phyloP scores from a whole-genome alignment of 2,888 invertebrate genomes.

The Brenthis ino region DNA sequence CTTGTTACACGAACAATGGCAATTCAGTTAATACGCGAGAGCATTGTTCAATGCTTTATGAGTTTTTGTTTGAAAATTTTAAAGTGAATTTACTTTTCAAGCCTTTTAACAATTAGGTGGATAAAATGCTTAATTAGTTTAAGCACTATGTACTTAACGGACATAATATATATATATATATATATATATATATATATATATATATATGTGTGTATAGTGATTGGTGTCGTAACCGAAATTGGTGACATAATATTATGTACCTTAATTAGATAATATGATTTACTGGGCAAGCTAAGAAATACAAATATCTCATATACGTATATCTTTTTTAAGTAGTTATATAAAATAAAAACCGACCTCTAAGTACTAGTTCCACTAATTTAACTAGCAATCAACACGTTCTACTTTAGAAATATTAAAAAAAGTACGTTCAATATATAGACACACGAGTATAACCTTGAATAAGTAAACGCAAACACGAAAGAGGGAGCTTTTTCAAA shows the following conservation, averaged over 20 bases:
- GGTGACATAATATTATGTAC: too few relatives aligned
- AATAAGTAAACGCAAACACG: background rate
- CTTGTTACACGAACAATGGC: constrained; percentile 5
- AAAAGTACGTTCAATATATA: constrained; percentile 1
- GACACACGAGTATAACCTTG: constrained; percentile 9
- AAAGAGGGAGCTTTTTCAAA: constrained; percentile 4
- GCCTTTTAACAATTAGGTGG: background rate
- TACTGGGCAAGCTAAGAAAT: too few relatives aligned
- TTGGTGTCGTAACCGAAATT: too few relatives aligned
- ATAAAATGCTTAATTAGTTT: background rate
- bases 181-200: too few relatives aligned
- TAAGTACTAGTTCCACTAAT: too few relatives aligned
- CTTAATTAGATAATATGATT: too few relatives aligned
- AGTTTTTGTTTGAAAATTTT: constrained; percentile 10
- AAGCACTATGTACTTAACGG: background rate
- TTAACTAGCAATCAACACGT: too few relatives aligned
- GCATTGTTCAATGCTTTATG: constrained; percentile 3
- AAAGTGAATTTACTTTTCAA: constrained; percentile 1
- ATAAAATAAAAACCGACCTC: too few relatives aligned
- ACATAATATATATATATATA: background rate
- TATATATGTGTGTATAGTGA: too few relatives aligned
- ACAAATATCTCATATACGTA: too few relatives aligned
- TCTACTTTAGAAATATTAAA: constrained; percentile 2
- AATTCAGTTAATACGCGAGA: constrained; percentile 13
- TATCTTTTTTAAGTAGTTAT: too few relatives aligned